phyloP scores from a whole-genome alignment of 2,888 invertebrate species.

The Caenorhabditis doughertyi region DNA sequence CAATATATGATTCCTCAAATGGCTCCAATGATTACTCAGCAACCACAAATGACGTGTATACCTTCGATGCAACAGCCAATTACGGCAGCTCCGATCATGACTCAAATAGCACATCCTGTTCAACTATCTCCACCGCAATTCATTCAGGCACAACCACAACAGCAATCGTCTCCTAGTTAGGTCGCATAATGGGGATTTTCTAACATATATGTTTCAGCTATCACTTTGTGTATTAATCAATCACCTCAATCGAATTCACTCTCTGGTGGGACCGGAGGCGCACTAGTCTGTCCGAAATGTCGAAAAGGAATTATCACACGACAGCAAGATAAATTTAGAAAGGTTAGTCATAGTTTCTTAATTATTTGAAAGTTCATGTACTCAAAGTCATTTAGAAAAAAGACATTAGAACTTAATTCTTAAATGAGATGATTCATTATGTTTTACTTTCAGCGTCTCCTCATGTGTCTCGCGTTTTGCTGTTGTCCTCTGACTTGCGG shows the following conservation, averaged over 20 bases:
- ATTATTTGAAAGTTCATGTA: slow-evolving; percentile 5
- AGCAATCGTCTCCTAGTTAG: slow-evolving; percentile 40
- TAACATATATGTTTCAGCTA: not conserved
- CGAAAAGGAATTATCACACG: slow-evolving; percentile 59
- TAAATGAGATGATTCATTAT: not conserved
- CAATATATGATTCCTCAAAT: slow-evolving; percentile 47
- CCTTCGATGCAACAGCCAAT: slow-evolving; percentile 21
- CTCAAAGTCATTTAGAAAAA: not conserved
- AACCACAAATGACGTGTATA: slow-evolving; percentile 41
- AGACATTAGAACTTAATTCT: not conserved
- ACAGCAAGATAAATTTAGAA: slow-evolving; percentile 41
- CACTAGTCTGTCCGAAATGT: slow-evolving; percentile 60
- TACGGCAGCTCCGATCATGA: slow-evolving; percentile 11
- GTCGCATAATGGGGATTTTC: not conserved
- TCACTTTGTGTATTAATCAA: slow-evolving; percentile 42
- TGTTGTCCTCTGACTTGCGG: slow-evolving; percentile 56
- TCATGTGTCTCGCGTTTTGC: slow-evolving; percentile 30
- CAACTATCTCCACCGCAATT: slow-evolving; percentile 29
- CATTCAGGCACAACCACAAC: slow-evolving; percentile 30
- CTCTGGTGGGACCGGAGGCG: slow-evolving; percentile 9
- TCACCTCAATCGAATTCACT: slow-evolving; percentile 15
- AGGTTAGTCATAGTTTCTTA: slow-evolving; percentile 19
- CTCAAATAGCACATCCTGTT: slow-evolving; percentile 34
- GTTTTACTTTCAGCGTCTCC: slow-evolving; percentile 22
- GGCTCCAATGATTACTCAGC: slow-evolving; percentile 24